Base-by-base conservation (phyloP, 1,140 invertebrate species). In the Brachionus asplanchnoidis region DNA sequence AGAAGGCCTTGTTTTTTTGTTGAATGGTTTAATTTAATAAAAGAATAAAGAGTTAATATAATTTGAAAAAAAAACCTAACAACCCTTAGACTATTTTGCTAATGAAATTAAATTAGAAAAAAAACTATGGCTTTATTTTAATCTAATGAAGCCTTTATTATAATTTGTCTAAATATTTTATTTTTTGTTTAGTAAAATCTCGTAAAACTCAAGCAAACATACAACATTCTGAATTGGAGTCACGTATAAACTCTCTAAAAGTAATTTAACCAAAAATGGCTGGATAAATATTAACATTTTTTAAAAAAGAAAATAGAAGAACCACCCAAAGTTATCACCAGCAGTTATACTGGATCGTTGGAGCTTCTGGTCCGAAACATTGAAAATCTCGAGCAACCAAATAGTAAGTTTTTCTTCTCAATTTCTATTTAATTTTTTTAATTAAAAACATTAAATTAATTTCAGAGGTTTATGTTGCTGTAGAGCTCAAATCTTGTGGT, bases 271-370 rank as follows among this genome's bases (percentile, higher is more conserved):
- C 6, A 36, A 6, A 36, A 36, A 36, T 36, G 32, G 5, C 32
- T 0, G 6, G 32, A 14, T 12, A 12, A 50, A 40, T 20, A 36
- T 65, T 23, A 11, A 82, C 40, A 20, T 42, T 40, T 65, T 11
- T 40, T 26, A 65, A 65, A 28, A 36, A 26, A 82, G 79, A 82
- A 82, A 82, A 14, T 32, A 44, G 79, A 82, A 65, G 65, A 60
- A 65, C 53, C 79, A 14, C 79, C 79, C 40, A 82, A 82, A 82
- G 44, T 68, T 65, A 68, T 82, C 40, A 82, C 79, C 11, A 82
- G 79, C 53, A 65, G 53, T 42, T 82, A 26, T 36, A 65, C 79
- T 9, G 79, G 79, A 26, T 65, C 79, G 8, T 36, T 82, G 23
- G 79, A 82, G 23, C 40, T 82, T 8, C n/a, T 68, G 3, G 65